These are phyloP conservation scores for Drosophila melanica DNA, from an alignment of 1,140 invertebrate species.

Conservation along the genomic window DNA sequence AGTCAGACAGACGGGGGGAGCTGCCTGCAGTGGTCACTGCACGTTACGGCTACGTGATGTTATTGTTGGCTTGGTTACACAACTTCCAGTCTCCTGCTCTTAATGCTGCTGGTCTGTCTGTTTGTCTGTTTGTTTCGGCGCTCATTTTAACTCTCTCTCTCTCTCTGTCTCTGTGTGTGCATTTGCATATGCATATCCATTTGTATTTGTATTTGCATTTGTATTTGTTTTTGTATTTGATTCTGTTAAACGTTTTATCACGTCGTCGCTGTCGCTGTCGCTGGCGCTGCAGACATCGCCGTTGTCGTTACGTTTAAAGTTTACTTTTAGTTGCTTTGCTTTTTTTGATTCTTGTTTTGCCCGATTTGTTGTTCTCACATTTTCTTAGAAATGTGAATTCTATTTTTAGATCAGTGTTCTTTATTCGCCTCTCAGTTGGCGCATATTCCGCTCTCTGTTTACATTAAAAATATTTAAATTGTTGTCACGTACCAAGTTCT, in stretches of 20 bases:
- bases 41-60: constrained; percentile 77
- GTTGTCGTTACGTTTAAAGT: constrained; percentile 38
- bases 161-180: constrained; percentile 29
- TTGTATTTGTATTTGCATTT: constrained; percentile 26
- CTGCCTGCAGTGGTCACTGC: constrained; percentile 20
- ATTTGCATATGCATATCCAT: constrained; percentile 30
- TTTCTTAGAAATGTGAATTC: constrained; percentile 71
- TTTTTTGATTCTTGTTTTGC: constrained; percentile 44
- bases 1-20: neutral
- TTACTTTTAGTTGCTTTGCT: constrained; percentile 42
- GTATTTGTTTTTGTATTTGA: constrained; percentile 49
- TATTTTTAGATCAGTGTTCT: constrained; percentile 64
- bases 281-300: constrained; percentile 6
- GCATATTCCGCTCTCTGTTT: constrained; percentile 68
- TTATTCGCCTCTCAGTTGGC: constrained; percentile 31
- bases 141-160: neutral
- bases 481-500: constrained; percentile 83
- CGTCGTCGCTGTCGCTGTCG: constrained; percentile 39
- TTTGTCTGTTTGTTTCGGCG: neutral
- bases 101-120: constrained; percentile 49
- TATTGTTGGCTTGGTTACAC: constrained; percentile 65
- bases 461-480: constrained; percentile 83
- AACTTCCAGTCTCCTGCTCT: constrained; percentile 54
- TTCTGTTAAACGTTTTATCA: constrained; percentile 79
- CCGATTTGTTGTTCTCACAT: constrained; percentile 67